Percentiles rank a stretch among this genome's conserved stretches.
These are phyloP conservation scores for Centropristis striata DNA, from an alignment of 2,113 vertebrate species.

Conservation along the genomic window DNA sequence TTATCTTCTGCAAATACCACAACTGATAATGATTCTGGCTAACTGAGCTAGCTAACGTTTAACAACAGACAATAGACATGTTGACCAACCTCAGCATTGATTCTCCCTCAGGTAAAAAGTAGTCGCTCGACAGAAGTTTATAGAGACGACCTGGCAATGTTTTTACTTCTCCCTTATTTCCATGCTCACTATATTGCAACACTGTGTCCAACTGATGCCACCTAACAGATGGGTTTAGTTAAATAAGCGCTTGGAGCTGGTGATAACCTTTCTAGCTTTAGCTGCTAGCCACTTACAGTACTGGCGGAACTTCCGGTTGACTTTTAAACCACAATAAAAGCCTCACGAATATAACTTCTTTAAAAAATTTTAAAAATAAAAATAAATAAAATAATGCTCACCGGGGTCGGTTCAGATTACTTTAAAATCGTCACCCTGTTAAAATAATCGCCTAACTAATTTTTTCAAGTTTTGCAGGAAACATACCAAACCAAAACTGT, in stretches of 20 bases:
- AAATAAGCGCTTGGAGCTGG: slow-evolving; percentile 29
- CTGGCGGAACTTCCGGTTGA: slow-evolving; percentile 66
- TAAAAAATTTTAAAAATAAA: too few relatives aligned
- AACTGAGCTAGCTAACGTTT: slow-evolving; percentile 61
- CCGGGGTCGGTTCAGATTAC: too few relatives aligned
- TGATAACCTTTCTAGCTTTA: slow-evolving; percentile 53
- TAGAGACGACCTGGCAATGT: neutral
- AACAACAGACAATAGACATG: slow-evolving; percentile 73
- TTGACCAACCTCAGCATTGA: slow-evolving; percentile 78
- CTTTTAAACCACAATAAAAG: slow-evolving; percentile 64
- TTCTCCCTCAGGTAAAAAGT: slow-evolving; percentile 66
- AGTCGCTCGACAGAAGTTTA: slow-evolving; percentile 53
- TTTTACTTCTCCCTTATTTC: slow-evolving; percentile 24
- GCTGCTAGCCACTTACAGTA: slow-evolving; percentile 17
- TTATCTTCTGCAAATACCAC: neutral
- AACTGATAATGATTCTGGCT: slow-evolving; percentile 16
- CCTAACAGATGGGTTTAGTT: slow-evolving; percentile 35
- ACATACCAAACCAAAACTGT: too few relatives aligned
- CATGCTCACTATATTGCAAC: neutral
- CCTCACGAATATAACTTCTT: neutral
- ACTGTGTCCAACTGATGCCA: neutral
- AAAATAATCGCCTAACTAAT: too few relatives aligned
- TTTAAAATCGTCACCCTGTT: too few relatives aligned
- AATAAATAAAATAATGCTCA: too few relatives aligned
- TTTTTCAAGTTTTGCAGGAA: too few relatives aligned